These are phyloP conservation scores for Eustalomyia histrio DNA, from an alignment of 2,888 invertebrate genomes.

Conservation along the genomic window DNA sequence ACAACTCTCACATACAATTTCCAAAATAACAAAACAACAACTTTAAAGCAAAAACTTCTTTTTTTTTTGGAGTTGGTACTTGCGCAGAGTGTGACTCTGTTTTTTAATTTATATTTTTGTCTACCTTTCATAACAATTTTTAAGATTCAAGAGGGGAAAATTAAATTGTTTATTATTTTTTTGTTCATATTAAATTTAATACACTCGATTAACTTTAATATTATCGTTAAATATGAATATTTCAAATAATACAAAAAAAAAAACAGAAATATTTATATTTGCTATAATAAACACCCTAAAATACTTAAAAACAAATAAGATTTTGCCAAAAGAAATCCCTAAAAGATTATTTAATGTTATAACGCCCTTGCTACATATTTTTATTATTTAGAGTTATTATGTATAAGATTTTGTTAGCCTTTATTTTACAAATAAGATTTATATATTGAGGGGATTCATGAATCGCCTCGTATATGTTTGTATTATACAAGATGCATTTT, in stretches of 20 bases:
- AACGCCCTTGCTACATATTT: slow-evolving; percentile 35
- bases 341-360: slow-evolving; percentile 16
- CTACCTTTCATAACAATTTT: background rate
- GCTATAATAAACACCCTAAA: background rate
- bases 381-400: background rate
- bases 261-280: background rate
- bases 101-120: background rate
- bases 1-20: slow-evolving; percentile 8
- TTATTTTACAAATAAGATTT: background rate
- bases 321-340: background rate
- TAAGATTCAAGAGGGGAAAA: background rate
- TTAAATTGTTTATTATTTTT: background rate
- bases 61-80: slow-evolving; percentile 28
- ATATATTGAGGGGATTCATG: no score
- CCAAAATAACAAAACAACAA: slow-evolving; percentile 26
- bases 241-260: background rate
- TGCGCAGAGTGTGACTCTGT: slow-evolving; percentile 21
- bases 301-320: background rate
- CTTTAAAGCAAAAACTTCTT: slow-evolving; percentile 25
- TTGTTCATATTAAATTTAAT: background rate
- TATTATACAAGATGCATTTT: no score
- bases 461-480: no score
- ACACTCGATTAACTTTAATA: background rate
- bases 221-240: background rate
- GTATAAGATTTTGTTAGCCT: slow-evolving; percentile 10